Evolutionary conservation across 2,888 invertebrate species (phyloP), one percentile per base, ranked within the genome.

Genomic region (Aleiodes testaceus): DNA sequence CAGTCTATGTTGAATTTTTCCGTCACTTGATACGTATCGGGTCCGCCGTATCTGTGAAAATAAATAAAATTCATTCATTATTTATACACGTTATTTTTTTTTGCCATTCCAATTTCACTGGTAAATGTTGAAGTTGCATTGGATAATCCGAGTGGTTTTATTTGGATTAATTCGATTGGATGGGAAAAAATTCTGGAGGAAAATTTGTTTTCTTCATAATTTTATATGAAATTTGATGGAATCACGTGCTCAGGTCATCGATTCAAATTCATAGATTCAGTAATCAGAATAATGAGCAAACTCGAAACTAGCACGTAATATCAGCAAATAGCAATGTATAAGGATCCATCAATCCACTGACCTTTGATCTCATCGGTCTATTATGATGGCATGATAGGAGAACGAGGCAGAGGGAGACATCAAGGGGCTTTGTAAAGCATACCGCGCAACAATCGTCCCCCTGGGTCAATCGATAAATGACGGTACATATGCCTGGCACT

Each of bases 1-100:
- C 97, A 97, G 84, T 94, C 95, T 18, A 97, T 84, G 74, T 89
- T 90, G 90, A 95, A 98, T 82, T 92, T 92, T 80, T 96, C 93
- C 0, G 93, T 92, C 6, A 97, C 97, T 81, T 93, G 91, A 81
- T 93, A 94, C 0, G 96, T 93, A 81, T 96, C 96, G 0, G 98
- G 98, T 4, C 98, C 98, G 3, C 94, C 98, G 85, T 98, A 97
- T 4, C 95, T 96, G 87, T 64, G 63, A 66, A 71, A 67, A 45
- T 52, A 16, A 5, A 36, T 14, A 49, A 16, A 16, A 16, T n/a
- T 14, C 16, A n/a, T 49, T n/a, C 2, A 16, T 6, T 6, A 49
- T 6, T 49, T 14, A 45, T 45, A 3, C 45, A 45, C 5, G 14
- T 6, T 49, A 20, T 45, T 45, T 4, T 4, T n/a, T 45, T 45